A percentile compares a stretch with the other conserved stretches of the same genome.
These are phyloP conservation scores for Poicephalus meyeri DNA, from an alignment of 2,113 vertebrate species.

Conservation along the genomic window DNA sequence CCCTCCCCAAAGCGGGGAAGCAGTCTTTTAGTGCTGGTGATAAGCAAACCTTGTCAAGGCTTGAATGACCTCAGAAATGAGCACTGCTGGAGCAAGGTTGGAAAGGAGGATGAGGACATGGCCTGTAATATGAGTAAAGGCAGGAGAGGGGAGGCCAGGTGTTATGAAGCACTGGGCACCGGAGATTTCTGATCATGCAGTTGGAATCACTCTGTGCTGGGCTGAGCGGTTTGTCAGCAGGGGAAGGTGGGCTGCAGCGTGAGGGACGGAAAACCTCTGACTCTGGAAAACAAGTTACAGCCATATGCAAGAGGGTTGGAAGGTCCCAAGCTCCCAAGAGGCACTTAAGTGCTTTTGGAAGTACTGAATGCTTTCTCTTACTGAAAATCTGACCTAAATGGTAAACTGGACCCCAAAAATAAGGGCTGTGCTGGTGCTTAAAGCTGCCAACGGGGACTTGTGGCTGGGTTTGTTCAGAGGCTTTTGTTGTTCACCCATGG, in stretches of 20 bases:
- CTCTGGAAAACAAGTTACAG: constrained; percentile 21
- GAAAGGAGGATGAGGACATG: neutral
- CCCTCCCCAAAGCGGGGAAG: neutral
- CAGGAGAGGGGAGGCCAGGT: neutral
- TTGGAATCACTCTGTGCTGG: neutral
- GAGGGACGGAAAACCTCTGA: neutral
- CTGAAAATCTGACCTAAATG: neutral
- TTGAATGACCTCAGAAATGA: neutral
- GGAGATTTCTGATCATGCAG: neutral
- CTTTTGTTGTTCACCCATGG: neutral
- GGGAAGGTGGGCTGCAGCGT: neutral
- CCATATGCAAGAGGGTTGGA: neutral
- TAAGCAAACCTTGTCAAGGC: neutral
- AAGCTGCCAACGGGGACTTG: rapidly evolving
- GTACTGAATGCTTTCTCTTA: neutral
- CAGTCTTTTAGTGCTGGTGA: neutral
- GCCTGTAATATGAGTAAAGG: neutral
- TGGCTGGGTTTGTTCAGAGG: neutral
- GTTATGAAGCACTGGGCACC: neutral
- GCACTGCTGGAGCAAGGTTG: neutral
- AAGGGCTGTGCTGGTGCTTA: neutral
- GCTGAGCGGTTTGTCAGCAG: neutral
- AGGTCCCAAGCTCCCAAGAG: neutral
- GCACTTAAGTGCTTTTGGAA: neutral
- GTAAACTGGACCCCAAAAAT: neutral